These are phyloP conservation scores for Takifugu bimaculatus DNA, from an alignment of 2,113 vertebrate species.

Conservation along the genomic window DNA sequence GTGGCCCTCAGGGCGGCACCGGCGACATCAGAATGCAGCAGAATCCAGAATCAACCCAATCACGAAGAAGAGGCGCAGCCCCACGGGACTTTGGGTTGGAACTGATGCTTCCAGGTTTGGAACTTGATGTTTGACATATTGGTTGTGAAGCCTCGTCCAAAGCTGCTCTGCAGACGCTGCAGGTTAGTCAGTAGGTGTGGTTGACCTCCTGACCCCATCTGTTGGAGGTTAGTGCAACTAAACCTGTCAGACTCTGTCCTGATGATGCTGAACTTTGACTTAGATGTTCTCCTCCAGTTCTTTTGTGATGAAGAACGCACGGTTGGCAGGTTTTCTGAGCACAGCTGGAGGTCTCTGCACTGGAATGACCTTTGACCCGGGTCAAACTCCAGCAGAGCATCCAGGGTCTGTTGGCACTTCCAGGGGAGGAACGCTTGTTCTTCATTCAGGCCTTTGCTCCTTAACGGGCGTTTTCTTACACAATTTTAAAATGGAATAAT, in stretches of 20 bases:
- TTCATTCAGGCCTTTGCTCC: conserved; percentile 30
- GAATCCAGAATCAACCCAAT: too few relatives aligned
- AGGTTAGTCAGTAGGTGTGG: conserved; percentile 33
- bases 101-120: conserved; percentile 5
- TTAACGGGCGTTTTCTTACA: conserved; percentile 10
- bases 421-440: conserved; percentile 25
- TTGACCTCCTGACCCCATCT: conserved; percentile 33
- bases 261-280: conserved; percentile 38
- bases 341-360: conserved; percentile 48
- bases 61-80: too few relatives aligned
- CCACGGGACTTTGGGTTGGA: too few relatives aligned
- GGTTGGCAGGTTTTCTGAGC: conserved; percentile 42
- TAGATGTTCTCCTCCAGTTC: conserved; percentile 22
- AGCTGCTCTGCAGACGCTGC: conserved; percentile 13
- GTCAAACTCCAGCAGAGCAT: conserved; percentile 40
- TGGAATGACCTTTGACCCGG: conserved; percentile 55
- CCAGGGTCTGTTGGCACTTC: conserved; percentile 41
- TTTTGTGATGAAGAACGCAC: conserved; percentile 40
- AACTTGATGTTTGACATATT: conserved; percentile 9
- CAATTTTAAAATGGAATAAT: neutral
- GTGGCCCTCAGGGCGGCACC: too few relatives aligned
- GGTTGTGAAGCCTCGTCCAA: conserved; percentile 14
- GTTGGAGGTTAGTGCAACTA: conserved; percentile 54
- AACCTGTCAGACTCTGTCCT: conserved; percentile 40
- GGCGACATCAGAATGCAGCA: too few relatives aligned